These are phyloP conservation scores for Ivindomyrus marchei DNA, from an alignment of 2,113 vertebrate species.

Conservation along the genomic window DNA sequence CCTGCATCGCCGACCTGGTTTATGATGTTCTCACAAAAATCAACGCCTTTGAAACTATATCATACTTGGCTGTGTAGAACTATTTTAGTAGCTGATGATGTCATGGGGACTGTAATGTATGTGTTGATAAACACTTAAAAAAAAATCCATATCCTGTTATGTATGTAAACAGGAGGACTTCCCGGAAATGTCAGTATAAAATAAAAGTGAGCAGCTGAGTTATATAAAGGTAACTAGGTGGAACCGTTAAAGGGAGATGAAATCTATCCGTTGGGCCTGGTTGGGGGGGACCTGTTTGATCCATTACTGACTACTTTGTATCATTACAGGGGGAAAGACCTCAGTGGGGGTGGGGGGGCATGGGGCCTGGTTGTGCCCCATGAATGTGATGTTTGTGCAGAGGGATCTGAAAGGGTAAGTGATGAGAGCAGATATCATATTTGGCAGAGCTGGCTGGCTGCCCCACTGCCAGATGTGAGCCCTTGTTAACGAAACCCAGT, in stretches of 20 bases:
- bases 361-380: background rate
- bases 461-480: slow-evolving; percentile 32
- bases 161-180: background rate
- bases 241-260: background rate
- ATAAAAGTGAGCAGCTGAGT: background rate
- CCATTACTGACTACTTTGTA: background rate
- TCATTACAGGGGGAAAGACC: background rate
- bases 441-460: slow-evolving; percentile 32
- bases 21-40: background rate
- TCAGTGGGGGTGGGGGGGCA: background rate
- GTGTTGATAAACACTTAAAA: background rate
- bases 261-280: background rate
- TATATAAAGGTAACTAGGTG: background rate
- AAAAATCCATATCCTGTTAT: background rate
- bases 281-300: slow-evolving; percentile 1
- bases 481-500: rapidly evolving
- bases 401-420: slow-evolving; percentile 21
- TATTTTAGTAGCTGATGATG: background rate
- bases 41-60: background rate
- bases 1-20: background rate
- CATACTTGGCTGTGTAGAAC: background rate
- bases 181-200: background rate
- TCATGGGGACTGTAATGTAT: background rate
- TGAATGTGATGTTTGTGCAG: slow-evolving; percentile 17
- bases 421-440: slow-evolving; percentile 39